These are phyloP conservation scores for Halichondria panicea DNA, from an alignment of 37 sponge, comb jelly and placozoan genomes.

Conservation along the genomic window DNA sequence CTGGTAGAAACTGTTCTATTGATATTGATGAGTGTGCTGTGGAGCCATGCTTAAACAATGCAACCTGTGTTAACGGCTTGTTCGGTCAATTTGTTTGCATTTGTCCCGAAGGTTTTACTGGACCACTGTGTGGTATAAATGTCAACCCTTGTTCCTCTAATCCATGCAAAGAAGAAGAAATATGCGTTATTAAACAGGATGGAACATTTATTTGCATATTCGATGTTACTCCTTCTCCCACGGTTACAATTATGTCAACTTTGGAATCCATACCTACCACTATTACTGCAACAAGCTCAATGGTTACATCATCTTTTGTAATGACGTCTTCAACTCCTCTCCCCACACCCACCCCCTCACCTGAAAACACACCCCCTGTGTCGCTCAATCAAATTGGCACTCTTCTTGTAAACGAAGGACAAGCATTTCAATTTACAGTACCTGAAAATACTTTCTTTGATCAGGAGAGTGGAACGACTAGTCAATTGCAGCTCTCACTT, in stretches of 20 bases:
- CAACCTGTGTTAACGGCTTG: neutral
- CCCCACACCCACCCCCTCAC: conserved; percentile 1
- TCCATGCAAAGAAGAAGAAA: neutral
- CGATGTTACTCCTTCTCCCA: neutral
- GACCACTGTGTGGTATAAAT: neutral
- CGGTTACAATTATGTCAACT: too few relatives aligned
- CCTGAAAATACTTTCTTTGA: conserved; percentile 60
- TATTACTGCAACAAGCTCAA: neutral
- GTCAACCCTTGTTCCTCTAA: neutral
- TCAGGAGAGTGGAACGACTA: conserved; percentile 27
- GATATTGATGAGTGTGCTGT: conserved; percentile 28
- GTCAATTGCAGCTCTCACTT: conserved; percentile 28
- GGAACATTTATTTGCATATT: neutral
- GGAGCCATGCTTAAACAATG: conserved; percentile 22
- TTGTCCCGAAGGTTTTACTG: neutral
- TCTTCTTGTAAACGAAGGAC: conserved; percentile 38
- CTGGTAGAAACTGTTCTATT: conserved; percentile 20
- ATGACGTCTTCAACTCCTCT: neutral
- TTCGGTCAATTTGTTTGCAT: neutral
- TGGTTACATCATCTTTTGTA: neutral
- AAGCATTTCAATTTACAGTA: conserved; percentile 17
- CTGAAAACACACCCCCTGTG: conserved; percentile 23
- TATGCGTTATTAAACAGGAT: neutral
- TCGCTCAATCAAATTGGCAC: conserved; percentile 44
- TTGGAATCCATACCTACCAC: neutral